phyloP scores from a whole-genome alignment of 2,113 vertebrate species.

The Tyrannus savana region DNA sequence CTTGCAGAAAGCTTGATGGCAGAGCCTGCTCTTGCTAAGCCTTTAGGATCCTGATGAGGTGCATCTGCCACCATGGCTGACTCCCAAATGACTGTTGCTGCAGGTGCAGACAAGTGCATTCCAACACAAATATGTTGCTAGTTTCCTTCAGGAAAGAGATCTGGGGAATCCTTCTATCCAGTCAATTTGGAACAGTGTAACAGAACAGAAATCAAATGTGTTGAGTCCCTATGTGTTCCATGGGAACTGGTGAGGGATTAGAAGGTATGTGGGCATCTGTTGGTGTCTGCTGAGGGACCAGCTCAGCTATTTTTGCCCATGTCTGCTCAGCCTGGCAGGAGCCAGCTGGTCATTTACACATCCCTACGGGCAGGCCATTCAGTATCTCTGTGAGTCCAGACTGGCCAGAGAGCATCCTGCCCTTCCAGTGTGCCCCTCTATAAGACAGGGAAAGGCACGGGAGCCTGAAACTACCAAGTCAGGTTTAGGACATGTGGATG shows the following conservation, averaged over 20 bases:
- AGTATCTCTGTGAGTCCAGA: background rate
- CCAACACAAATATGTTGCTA: background rate
- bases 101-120: accelerated
- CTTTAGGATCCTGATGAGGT: background rate
- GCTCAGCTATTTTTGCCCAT: background rate
- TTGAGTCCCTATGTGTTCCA: background rate
- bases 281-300: background rate
- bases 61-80: background rate
- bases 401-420: accelerated
- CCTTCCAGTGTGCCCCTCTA: background rate
- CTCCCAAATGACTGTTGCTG: background rate
- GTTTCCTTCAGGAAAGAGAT: background rate
- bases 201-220: background rate
- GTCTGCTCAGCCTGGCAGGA: background rate
- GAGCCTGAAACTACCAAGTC: background rate
- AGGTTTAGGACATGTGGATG: background rate
- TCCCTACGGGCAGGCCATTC: background rate
- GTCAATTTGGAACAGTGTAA: background rate
- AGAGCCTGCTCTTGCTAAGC: background rate
- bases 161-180: background rate
- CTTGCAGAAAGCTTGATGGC: background rate
- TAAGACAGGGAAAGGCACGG: background rate
- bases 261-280: background rate
- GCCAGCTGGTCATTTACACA: background rate
- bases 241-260: background rate